Conservation (phyloP, 1,140 invertebrate species). For the Panulirus ornatus region DNA sequence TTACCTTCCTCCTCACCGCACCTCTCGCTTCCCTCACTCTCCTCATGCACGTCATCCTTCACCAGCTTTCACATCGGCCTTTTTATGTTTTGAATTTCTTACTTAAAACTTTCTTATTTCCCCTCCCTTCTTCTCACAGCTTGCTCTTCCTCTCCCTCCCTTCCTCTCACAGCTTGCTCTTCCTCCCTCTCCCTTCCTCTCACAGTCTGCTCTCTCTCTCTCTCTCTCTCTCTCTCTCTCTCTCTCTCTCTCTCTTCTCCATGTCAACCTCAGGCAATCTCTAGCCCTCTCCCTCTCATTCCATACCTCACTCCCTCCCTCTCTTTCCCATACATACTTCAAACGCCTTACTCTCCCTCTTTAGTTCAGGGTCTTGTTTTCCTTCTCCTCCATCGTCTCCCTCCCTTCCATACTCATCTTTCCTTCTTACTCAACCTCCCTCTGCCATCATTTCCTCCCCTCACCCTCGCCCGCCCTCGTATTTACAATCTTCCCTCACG, state of each 20-base stretch:
- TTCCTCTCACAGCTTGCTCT: neutral
- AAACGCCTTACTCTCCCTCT: neutral
- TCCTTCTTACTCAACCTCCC: neutral
- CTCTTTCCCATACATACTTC: neutral
- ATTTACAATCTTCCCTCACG: conserved; percentile 34
- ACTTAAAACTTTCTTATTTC: neutral
- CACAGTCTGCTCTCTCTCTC: neutral
- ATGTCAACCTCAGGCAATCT: neutral
- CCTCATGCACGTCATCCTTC: too few species aligned
- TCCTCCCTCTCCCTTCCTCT: neutral
- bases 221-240: neutral
- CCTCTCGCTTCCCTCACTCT: neutral
- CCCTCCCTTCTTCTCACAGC: neutral
- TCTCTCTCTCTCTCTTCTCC: neutral
- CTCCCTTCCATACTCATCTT: neutral
- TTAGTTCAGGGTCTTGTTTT: neutral
- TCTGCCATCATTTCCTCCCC: neutral
- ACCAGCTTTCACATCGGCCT: too few species aligned
- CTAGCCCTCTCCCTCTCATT: neutral
- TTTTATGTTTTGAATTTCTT: too few species aligned
- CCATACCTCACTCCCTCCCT: neutral
- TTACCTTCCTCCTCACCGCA: neutral
- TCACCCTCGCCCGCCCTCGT: neutral
- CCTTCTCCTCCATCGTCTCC: neutral
- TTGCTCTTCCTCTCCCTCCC: neutral